Conservation (phyloP, 2,797 vertebrate species). For the Dipus sagitta region DNA sequence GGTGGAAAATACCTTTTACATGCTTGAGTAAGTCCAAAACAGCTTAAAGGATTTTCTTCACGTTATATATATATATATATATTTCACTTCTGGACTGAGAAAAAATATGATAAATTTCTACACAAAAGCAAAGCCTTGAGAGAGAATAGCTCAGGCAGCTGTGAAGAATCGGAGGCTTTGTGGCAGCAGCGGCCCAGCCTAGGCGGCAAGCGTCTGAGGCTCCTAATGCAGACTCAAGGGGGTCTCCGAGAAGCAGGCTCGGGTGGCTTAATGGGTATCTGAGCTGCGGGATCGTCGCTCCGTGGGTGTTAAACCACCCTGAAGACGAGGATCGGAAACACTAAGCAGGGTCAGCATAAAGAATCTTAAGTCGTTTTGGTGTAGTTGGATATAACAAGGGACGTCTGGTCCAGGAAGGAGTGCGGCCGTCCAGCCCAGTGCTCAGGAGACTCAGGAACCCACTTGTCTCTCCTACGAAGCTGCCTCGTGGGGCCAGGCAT, state of each 20-base stretch:
- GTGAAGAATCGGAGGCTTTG: conserved; percentile 20
- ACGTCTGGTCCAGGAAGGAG: background rate
- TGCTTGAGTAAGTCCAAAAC: conserved; percentile 69
- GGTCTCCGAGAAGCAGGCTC: background rate
- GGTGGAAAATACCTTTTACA: conserved; percentile 57
- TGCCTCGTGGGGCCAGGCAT: too few relatives aligned
- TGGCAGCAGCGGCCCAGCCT: background rate
- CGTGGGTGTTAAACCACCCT: background rate
- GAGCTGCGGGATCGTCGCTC: background rate
- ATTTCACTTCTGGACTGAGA: conserved; percentile 46
- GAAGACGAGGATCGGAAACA: background rate
- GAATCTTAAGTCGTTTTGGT: background rate
- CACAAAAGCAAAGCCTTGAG: conserved; percentile 69
- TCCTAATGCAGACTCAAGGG: conserved; percentile 7
- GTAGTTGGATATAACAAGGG: background rate
- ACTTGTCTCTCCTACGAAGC: background rate
- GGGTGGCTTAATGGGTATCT: background rate
- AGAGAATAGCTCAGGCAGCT: conserved; percentile 44
- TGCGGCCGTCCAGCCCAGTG: background rate
- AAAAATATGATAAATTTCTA: conserved; percentile 50
- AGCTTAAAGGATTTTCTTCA: conserved; percentile 75
- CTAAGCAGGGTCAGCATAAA: background rate
- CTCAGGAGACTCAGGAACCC: background rate
- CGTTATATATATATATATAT: conserved; percentile 55
- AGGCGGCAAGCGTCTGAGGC: background rate